These are phyloP conservation scores for Spilogale gracilis DNA, from an alignment of 2,113 vertebrate species.

Conservation along the genomic window DNA sequence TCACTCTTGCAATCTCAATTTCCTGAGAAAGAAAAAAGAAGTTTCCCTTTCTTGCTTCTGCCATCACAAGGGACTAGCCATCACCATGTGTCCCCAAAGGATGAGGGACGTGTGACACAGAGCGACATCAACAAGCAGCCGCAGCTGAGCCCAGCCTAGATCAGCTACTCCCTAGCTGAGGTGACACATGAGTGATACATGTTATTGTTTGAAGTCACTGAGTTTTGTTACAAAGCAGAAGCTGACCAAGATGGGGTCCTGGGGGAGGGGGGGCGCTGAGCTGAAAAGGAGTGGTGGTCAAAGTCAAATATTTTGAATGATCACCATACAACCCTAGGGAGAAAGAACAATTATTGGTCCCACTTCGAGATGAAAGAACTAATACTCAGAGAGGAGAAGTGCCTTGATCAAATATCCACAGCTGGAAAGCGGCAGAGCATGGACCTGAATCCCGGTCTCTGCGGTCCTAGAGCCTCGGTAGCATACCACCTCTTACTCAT, in stretches of 20 bases:
- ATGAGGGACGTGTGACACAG: not conserved
- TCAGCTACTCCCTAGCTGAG: not conserved
- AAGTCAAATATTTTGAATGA: not conserved
- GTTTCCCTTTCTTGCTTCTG: not conserved
- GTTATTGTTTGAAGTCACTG: not conserved
- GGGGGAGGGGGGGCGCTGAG: not conserved
- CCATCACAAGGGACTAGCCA: not conserved
- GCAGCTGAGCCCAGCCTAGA: not conserved
- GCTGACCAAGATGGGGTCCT: not conserved
- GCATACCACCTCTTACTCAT: not conserved
- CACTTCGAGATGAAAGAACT: not conserved
- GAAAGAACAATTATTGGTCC: not conserved
- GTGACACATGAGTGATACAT: not conserved
- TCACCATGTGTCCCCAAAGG: not conserved
- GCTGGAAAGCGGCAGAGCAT: not conserved
- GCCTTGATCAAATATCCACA: not conserved
- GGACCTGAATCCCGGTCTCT: not conserved
- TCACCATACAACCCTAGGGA: not conserved
- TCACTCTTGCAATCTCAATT: not conserved
- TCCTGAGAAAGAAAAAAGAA: not conserved
- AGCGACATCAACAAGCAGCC: not conserved
- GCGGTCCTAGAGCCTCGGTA: not conserved
- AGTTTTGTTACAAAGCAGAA: not conserved
- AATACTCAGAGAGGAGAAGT: not conserved
- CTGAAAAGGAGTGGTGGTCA: not conserved